Conservation (phyloP, 2,113 vertebrate species). For the Muntiacus muntjak region DNA sequence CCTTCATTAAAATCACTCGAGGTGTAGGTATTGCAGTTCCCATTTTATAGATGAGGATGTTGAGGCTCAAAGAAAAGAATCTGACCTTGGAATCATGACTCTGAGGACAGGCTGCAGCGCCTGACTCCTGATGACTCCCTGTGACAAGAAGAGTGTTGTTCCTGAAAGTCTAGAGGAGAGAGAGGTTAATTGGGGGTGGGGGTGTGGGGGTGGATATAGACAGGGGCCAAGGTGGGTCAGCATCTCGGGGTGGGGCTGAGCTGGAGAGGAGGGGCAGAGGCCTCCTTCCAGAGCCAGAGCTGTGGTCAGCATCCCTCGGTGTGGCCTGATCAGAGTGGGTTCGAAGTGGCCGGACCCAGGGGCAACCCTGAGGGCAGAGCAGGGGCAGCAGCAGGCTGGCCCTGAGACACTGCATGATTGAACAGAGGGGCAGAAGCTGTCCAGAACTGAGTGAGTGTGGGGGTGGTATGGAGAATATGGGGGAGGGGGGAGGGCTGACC, state of each 20-base stretch:
- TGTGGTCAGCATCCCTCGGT: neutral
- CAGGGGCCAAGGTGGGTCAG: neutral
- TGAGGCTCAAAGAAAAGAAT: neutral
- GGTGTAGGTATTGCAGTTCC: neutral
- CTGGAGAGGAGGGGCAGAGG: neutral
- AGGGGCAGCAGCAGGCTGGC: conserved; percentile 29
- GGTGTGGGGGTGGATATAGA: neutral
- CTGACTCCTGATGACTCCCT: neutral
- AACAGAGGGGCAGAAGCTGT: conserved; percentile 41
- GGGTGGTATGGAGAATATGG: neutral
- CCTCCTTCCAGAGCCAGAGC: neutral
- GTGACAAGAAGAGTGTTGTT: neutral
- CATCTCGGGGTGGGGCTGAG: neutral
- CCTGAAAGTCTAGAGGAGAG: neutral
- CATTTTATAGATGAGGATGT: neutral
- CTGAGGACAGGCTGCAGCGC: neutral
- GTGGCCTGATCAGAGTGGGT: neutral
- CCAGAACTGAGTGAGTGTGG: conserved; percentile 37
- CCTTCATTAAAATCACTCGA: neutral
- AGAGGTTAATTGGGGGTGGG: neutral
- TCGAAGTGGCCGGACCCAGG: neutral
- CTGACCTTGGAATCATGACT: neutral
- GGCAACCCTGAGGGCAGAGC: conserved; percentile 49
- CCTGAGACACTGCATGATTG: conserved; percentile 52
- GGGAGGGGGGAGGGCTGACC: neutral